Evolutionary conservation across 2,888 invertebrate species (phyloP), one percentile per base, ranked within the genome.

Genomic region (Cybosia mesomella): DNA sequence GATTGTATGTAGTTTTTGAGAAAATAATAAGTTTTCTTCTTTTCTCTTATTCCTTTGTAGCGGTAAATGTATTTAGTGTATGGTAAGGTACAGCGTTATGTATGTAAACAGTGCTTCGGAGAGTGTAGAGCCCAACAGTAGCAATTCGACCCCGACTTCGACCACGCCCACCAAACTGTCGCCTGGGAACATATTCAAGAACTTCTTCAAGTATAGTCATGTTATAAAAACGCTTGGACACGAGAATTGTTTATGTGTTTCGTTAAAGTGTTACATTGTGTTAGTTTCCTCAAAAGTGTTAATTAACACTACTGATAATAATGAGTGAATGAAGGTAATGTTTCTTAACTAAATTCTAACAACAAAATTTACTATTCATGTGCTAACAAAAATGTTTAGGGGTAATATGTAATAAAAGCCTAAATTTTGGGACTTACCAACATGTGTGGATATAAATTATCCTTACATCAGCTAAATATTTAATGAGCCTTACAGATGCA

Each of bases 161-260:
- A 75, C 93, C 57, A 94, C 96, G 85, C 96, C 97, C 63, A 96
- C 96, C 91, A 97, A 98, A 95, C 96, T 98, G 89, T 97, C 98
- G 85, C 97, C 98, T 70, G 97, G 97, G 91, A 97, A 97, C 96
- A 98, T 98, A 95, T 98, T 98, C 97, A 98, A 98, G 96, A 98
- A 98, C 96, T 98, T 98, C 96, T 98, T 98, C 97, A 98, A 98
- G 98, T 98, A 98, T 96, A 95, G 82, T 78, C 83, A 82, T 84
- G 83, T 82, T 80, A 79, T 68, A 80, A 76, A 74, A 71, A 84
- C 83, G 82, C 84, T 95, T 93, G 86, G 80, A 86, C 83, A 85
- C 68, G 67, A n/a, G 70, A 79, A 76, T 73, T 77, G 63, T 68
- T 69, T 57, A 62, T 57, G 66, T 70, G 53, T 61, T 59, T 10